Conservation (phyloP, 1,140 invertebrate genomes). For the Lepidostoma basale region DNA sequence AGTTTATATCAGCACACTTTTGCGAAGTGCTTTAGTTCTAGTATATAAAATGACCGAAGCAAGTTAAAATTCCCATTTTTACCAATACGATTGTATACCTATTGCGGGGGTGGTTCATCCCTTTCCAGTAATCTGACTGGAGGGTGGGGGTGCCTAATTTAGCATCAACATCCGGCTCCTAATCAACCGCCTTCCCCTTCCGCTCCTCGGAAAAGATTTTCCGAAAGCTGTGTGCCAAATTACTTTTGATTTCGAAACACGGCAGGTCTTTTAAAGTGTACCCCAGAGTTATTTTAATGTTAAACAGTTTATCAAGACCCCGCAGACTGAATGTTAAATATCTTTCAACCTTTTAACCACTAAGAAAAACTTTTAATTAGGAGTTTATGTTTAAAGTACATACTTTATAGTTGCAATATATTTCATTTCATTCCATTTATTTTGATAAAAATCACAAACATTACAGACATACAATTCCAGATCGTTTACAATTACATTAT, state of each 20-base stretch:
- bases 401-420: no score
- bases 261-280: conserved; percentile 28
- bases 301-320: conserved; percentile 17
- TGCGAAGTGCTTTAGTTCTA: no score
- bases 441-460: no score
- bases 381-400: no score
- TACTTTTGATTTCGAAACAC: conserved; percentile 44
- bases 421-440: no score
- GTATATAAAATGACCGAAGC: no score
- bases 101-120: not conserved
- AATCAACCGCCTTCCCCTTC: conserved; percentile 44
- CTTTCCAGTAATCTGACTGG: not conserved
- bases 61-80: conserved; percentile 17
- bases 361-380: no score
- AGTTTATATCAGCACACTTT: no score
- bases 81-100: conserved; percentile 19
- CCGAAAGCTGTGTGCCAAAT: conserved; percentile 40
- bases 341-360: no score
- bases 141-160: conserved; percentile 40
- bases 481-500: no score
- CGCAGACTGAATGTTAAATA: conserved; percentile 1
- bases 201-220: conserved; percentile 37
- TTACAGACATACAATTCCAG: no score
- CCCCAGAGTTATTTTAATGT: conserved; percentile 31
- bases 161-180: conserved; percentile 46